These are phyloP conservation scores for Ephydatia muelleri DNA, from an alignment of 37 sponge, comb jelly and placozoan genomes.

Conservation along the genomic window DNA sequence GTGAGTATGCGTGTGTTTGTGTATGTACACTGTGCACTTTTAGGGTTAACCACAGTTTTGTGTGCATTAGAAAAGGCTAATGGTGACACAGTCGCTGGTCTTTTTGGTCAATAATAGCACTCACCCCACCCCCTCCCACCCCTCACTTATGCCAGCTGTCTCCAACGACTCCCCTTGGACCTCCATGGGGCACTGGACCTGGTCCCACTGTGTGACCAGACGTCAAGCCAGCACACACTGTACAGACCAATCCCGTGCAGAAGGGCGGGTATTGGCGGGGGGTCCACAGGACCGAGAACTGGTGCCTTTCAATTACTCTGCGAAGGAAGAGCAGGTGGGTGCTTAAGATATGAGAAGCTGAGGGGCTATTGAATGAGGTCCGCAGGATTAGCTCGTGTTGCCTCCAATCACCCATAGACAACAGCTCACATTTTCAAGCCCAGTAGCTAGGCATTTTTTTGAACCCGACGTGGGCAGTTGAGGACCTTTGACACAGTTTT, in stretches of 20 bases:
- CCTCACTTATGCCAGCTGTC: too few species aligned
- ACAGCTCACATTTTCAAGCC: not conserved
- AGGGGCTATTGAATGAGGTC: not conserved
- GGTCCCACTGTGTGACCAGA: not conserved
- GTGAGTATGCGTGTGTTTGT: too few species aligned
- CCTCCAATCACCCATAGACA: not conserved
- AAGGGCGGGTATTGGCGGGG: too few species aligned
- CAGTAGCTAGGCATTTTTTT: not conserved
- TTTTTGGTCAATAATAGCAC: not conserved
- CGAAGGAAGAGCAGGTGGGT: not conserved
- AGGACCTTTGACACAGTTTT: not conserved
- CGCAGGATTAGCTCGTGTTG: not conserved
- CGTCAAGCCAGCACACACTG: too few species aligned
- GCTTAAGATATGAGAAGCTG: too few species aligned
- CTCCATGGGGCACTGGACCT: not conserved
- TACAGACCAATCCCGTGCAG: too few species aligned
- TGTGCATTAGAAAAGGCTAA: too few species aligned
- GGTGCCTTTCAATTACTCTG: not conserved
- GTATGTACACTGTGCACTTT: too few species aligned
- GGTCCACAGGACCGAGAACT: not conserved
- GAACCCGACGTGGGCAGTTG: not conserved
- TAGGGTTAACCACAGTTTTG: too few species aligned
- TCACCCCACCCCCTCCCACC: not conserved
- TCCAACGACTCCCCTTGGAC: not conserved
- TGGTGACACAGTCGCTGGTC: not conserved